Conservation (phyloP, 2,113 vertebrate genomes). For the Bolborhynchus lineola region DNA sequence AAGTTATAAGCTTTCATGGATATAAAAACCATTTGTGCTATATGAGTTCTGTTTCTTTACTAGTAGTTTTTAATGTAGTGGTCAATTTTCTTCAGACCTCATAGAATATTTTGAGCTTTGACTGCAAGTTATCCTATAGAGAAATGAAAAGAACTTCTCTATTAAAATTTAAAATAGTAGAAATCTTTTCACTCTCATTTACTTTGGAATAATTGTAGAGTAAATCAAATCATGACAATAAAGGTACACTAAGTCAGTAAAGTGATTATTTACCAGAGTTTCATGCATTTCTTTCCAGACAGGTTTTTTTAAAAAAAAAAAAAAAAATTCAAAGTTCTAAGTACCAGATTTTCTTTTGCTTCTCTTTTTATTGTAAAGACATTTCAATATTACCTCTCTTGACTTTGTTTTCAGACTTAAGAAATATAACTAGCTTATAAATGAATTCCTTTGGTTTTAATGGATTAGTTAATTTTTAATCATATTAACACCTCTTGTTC, state of each 20-base stretch:
- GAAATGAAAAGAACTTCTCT: background rate
- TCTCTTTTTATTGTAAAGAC: background rate
- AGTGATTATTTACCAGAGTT: background rate
- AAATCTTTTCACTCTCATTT: background rate
- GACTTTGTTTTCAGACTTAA: background rate
- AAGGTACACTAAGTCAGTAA: background rate
- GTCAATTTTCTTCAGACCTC: background rate
- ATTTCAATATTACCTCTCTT: background rate
- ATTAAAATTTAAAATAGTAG: background rate
- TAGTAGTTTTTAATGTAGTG: background rate
- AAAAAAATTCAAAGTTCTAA: background rate
- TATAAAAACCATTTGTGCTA: background rate
- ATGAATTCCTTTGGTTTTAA: background rate
- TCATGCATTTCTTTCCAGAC: background rate
- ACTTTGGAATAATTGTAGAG: background rate
- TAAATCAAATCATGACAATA: background rate
- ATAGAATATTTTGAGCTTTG: background rate
- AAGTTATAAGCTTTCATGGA: background rate
- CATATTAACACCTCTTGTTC: background rate
- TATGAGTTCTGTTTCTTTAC: background rate
- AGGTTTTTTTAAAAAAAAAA: no score
- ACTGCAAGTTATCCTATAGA: background rate
- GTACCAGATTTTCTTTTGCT: background rate
- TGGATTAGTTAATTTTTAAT: background rate
- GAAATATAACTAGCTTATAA: background rate